These are phyloP conservation scores for Platygyra sinensis DNA, from an alignment of 64 coral and sea anemone genomes.

Conservation along the genomic window DNA sequence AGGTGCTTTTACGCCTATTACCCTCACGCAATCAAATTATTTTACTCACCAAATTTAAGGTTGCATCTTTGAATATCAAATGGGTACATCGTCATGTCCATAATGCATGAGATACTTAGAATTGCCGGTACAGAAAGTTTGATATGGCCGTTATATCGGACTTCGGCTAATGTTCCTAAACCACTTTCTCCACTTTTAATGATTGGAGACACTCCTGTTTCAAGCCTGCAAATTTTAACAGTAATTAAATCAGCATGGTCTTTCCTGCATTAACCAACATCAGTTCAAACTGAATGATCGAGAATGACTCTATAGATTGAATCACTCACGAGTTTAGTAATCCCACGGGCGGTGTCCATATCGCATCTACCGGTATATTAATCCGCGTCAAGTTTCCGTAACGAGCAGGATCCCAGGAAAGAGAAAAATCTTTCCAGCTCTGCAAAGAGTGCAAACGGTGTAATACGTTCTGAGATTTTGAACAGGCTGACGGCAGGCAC, in stretches of 20 bases:
- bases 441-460: not conserved
- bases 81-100: slow-evolving; percentile 44
- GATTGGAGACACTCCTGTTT: slow-evolving; percentile 6
- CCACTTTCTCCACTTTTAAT: not conserved
- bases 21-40: not conserved
- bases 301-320: not conserved
- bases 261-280: not conserved
- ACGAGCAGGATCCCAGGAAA: not conserved
- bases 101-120: slow-evolving; percentile 24
- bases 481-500: too few relatives aligned
- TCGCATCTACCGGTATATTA: slow-evolving; percentile 7
- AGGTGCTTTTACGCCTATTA: too few relatives aligned
- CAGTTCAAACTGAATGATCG: not conserved
- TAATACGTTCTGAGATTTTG: too few relatives aligned
- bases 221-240: not conserved
- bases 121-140: not conserved
- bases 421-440: slow-evolving; percentile 1
- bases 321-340: slow-evolving; percentile 30
- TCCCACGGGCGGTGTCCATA: slow-evolving; percentile 33
- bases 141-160: slow-evolving; percentile 10
- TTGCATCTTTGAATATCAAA: slow-evolving; percentile 54
- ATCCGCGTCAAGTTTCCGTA: slow-evolving; percentile 25
- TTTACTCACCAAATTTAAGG: slow-evolving; percentile 17
- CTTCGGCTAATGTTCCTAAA: not conserved
- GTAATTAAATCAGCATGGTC: not conserved